Percentiles rank a stretch among this genome's conserved stretches.
Evolutionary conservation across 92 coral and sea anemone species (phyloP).

Genomic region (Blastomussa wellsi): DNA sequence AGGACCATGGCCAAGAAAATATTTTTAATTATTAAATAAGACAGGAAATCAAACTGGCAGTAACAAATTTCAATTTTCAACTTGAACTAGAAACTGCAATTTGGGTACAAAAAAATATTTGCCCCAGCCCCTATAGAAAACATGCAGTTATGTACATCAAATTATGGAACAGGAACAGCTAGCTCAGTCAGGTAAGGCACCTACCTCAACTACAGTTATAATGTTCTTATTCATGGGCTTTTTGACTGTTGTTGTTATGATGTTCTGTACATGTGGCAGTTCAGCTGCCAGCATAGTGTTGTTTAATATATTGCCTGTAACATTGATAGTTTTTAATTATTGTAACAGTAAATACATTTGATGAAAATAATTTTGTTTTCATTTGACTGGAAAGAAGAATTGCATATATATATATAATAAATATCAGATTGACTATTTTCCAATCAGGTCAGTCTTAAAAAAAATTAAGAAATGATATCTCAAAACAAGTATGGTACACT

Average conservation of each 20-base stretch:
- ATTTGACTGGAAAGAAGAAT: constrained; percentile 27
- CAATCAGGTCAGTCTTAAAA: too few species aligned
- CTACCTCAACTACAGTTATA: not conserved
- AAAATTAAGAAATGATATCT: constrained; percentile 2
- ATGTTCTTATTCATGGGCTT: not conserved
- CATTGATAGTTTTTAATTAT: constrained; percentile 10
- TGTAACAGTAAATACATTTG: not conserved
- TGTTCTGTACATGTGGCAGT: constrained; percentile 22
- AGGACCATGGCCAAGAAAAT: too few species aligned
- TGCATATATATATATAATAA: not conserved
- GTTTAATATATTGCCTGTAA: not conserved
- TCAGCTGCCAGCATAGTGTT: constrained; percentile 13
- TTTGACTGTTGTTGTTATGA: constrained; percentile 9
- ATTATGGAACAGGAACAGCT: too few species aligned
- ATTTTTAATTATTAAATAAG: too few species aligned
- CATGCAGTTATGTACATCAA: too few species aligned
- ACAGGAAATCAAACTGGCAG: too few species aligned
- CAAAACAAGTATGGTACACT: constrained; percentile 11
- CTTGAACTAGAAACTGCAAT: too few species aligned
- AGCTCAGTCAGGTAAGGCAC: not conserved
- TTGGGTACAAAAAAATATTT: too few species aligned
- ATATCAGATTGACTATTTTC: not conserved
- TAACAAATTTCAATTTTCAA: too few species aligned
- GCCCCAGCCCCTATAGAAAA: too few species aligned
- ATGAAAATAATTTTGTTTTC: constrained; percentile 15